Conservation (phyloP, 2,113 vertebrate species). For the Embiotoca jacksoni region DNA sequence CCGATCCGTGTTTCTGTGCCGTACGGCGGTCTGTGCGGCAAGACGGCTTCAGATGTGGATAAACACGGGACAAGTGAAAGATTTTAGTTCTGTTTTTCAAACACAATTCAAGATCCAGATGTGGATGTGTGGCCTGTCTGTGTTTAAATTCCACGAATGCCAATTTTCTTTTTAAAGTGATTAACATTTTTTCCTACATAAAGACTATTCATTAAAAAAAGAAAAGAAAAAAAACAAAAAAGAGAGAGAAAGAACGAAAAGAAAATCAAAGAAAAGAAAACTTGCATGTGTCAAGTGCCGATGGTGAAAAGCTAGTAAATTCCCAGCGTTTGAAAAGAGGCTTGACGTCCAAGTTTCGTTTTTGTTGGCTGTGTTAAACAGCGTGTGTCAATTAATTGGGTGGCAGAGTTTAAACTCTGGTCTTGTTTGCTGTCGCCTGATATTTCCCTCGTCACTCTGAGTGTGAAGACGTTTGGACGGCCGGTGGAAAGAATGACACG, state of each 20-base stretch:
- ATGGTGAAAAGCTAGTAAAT: slow-evolving; percentile 34
- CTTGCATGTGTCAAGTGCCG: not conserved
- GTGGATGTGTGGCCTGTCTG: slow-evolving; percentile 29
- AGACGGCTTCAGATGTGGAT: slow-evolving; percentile 49
- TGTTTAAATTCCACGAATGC: slow-evolving; percentile 38
- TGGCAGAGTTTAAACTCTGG: slow-evolving; percentile 55
- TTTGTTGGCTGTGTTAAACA: slow-evolving; percentile 43
- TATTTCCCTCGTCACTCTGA: slow-evolving; percentile 30
- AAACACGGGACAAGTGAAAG: slow-evolving; percentile 26
- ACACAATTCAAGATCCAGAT: slow-evolving; percentile 39
- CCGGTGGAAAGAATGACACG: slow-evolving; percentile 58
- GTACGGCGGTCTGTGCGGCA: slow-evolving; percentile 15
- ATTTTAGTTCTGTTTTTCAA: slow-evolving; percentile 31
- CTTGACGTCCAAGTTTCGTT: slow-evolving; percentile 26
- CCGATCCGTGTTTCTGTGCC: slow-evolving; percentile 35
- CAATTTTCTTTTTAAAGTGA: not conserved
- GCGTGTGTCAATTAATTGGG: slow-evolving; percentile 48
- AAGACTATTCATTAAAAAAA: too few relatives aligned
- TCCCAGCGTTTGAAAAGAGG: slow-evolving; percentile 33
- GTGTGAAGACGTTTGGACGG: slow-evolving; percentile 19
- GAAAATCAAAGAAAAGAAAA: too few relatives aligned
- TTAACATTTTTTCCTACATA: too few relatives aligned
- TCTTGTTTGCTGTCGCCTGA: slow-evolving; percentile 45
- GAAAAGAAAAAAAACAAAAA: too few relatives aligned
- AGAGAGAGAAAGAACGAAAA: too few relatives aligned